Evolutionary conservation across 2,888 invertebrate genomes (phyloP), one percentile per base, ranked within the genome.

Genomic region (Lithophane leautieri): DNA sequence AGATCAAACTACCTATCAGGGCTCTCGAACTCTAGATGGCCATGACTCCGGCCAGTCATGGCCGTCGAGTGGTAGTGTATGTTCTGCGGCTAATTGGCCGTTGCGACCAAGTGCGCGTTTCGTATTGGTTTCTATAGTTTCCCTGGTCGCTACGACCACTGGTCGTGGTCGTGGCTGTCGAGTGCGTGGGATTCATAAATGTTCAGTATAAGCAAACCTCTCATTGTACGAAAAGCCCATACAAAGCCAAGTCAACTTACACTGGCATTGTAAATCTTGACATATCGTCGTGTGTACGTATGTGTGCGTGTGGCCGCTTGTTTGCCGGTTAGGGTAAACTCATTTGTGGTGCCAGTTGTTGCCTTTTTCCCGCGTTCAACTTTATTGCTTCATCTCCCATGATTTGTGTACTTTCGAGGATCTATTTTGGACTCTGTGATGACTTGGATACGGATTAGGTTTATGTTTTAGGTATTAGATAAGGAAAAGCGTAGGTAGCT

Each of bases 331-430:
- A 61, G 69, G 66, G 71, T 68, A 78, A 85, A 85, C 83, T 86
- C 86, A 83, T 83, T 83, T 86, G 79, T 54, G 82, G 69, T 34
- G 34, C 16, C 85, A 60, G 62, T 71, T 76, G 75, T 75, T 70
- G 65, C 72, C 82, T 70, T 75, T 85, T 78, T 66, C 70, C 71
- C 58, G 61, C 61, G 42, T 11, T 42, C 65, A 68, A 76, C 62
- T 61, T 85, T 83, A 83, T 83, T 83, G 50, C 85, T 83, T 76
- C 77, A 85, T 85, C 69, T 58, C 1, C 54, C 58, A 71, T 82
- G 77, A 77, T 77, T 73, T 85, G 68, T 82, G 44, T 82, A 73
- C 62, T 81, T 76, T 74, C n/a, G 19, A 54, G 54, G 62, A 75
- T 69, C 58, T 72, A 71, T 70, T 84, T 65, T 60, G 34, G 77